A percentile compares a stretch with the other conserved stretches of the same genome.
phyloP scores from a whole-genome alignment of 2,113 vertebrate genomes.

The Aleadryas rufinucha region DNA sequence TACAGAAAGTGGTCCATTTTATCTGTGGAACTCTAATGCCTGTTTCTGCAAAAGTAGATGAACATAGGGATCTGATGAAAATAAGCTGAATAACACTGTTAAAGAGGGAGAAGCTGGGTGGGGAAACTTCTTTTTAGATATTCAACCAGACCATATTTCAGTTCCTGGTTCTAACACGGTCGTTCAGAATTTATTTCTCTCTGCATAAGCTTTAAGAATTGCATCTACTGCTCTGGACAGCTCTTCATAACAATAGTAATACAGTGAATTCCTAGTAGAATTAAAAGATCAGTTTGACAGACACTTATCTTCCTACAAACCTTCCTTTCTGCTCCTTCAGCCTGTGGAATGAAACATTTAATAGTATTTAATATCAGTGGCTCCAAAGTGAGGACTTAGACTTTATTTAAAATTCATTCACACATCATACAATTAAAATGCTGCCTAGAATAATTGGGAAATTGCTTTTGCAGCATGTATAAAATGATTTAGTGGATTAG shows the following conservation, averaged over 20 bases:
- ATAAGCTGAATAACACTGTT: background rate
- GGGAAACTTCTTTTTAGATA: background rate
- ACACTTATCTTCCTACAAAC: background rate
- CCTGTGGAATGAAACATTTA: background rate
- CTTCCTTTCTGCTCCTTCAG: background rate
- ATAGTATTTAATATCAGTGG: background rate
- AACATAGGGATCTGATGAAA: background rate
- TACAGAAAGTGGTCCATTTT: background rate
- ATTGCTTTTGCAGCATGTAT: background rate
- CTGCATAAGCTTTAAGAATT: background rate
- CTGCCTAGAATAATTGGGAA: background rate
- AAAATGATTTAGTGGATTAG: background rate
- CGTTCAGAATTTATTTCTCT: background rate
- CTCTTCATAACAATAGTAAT: background rate
- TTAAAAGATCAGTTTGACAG: background rate
- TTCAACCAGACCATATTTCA: background rate
- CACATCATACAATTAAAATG: background rate
- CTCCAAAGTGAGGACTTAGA: background rate
- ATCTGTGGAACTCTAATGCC: background rate
- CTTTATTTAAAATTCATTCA: background rate
- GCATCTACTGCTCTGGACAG: background rate
- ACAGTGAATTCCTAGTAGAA: background rate
- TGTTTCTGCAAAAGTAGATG: background rate
- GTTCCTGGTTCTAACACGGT: background rate
- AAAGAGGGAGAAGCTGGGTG: background rate